These are phyloP conservation scores for Mustelus asterias DNA, from an alignment of 2,113 vertebrate species.

Conservation along the genomic window DNA sequence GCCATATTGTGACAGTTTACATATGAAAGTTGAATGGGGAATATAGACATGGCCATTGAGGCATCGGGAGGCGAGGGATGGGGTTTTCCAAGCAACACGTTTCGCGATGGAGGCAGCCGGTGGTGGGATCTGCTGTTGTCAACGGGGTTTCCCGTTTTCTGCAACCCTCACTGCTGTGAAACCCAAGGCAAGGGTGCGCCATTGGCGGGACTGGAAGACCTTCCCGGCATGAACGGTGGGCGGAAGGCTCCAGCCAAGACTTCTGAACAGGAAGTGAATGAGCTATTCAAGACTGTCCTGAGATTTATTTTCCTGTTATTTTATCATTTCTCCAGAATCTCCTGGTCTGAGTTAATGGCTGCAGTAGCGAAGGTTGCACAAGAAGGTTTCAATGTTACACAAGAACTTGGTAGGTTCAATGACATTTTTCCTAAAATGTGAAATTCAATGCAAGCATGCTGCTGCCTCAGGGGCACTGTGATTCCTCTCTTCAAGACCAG, in stretches of 20 bases:
- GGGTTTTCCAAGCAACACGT: too few species aligned
- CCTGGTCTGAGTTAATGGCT: constrained; percentile 76
- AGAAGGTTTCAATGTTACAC: constrained; percentile 88
- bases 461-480: background rate
- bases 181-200: too few species aligned
- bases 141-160: too few species aligned
- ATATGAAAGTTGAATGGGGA: background rate
- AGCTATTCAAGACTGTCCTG: background rate
- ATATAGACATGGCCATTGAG: background rate
- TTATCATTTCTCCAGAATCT: constrained; percentile 59
- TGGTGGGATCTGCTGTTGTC: too few species aligned
- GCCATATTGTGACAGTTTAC: background rate
- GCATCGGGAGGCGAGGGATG: background rate
- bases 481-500: background rate
- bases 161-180: too few species aligned
- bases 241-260: background rate
- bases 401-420: constrained; percentile 77
- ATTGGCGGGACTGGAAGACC: too few species aligned
- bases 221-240: too few species aligned
- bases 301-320: background rate
- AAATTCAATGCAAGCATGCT: background rate
- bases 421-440: background rate
- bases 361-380: constrained; percentile 73
- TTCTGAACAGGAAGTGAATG: background rate
- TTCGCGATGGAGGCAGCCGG: too few species aligned